Evolutionary conservation across 2,888 invertebrate genomes (phyloP).

Genomic region (Eupithecia exiguata): DNA sequence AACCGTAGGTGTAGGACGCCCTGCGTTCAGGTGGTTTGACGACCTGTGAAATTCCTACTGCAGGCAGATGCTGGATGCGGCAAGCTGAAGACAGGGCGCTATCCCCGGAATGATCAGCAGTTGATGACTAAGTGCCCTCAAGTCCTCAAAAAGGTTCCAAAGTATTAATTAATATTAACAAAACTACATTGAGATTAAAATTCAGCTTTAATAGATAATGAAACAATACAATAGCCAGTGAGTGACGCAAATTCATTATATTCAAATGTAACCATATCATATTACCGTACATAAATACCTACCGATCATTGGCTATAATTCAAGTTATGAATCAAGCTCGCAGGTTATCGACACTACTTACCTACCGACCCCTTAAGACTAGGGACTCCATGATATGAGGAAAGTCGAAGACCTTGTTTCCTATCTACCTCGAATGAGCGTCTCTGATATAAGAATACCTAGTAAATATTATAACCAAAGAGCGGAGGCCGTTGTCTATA

Average conservation of each 20-base stretch:
- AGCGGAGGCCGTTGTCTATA: no score
- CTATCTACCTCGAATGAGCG: not conserved
- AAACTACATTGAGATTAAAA: constrained; percentile 7
- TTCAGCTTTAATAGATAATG: constrained; percentile 8
- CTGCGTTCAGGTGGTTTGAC: not conserved
- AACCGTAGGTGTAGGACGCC: no score
- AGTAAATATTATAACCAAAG: no score
- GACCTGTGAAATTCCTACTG: no score
- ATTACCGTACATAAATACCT: constrained; percentile 6
- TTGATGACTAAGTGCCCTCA: not conserved
- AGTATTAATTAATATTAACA: not conserved
- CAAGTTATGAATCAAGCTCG: constrained; percentile 46
- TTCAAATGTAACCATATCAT: constrained; percentile 32
- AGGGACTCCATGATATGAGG: not conserved
- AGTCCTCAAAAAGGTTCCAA: not conserved
- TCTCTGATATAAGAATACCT: no score
- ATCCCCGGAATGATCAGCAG: not conserved
- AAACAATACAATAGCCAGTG: constrained; percentile 45
- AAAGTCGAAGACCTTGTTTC: not conserved
- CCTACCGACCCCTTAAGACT: constrained; percentile 1
- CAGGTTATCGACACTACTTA: constrained; percentile 1
- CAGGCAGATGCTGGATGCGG: no score
- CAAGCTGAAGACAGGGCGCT: no score
- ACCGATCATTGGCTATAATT: constrained; percentile 35
- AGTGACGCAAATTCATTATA: constrained; percentile 46